These are phyloP conservation scores for Clarias platycephalus DNA, from an alignment of 2,797 vertebrate species.

Conservation along the genomic window DNA sequence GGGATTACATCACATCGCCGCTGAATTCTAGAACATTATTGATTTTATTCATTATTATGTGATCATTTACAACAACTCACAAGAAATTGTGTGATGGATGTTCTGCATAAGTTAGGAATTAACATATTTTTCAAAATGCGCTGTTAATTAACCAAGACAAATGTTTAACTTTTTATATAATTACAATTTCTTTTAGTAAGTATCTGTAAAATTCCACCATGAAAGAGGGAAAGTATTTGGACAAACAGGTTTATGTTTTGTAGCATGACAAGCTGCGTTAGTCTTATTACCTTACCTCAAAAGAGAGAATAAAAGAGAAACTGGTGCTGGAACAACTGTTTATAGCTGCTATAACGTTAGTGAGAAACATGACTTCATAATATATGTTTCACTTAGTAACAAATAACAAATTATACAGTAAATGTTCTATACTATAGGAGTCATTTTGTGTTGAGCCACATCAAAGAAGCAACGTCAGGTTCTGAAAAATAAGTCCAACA, in stretches of 20 bases:
- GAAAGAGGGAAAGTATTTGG: neutral
- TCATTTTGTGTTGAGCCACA: neutral
- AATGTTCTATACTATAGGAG: neutral
- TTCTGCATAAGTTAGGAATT: neutral
- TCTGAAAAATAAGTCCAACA: too few relatives aligned
- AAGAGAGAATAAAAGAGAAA: neutral
- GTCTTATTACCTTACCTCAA: neutral
- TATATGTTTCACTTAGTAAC: neutral
- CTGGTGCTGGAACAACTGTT: neutral
- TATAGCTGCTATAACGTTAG: neutral
- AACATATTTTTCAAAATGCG: neutral
- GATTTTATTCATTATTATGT: neutral
- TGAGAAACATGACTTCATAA: neutral
- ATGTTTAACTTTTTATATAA: neutral
- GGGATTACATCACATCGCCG: neutral
- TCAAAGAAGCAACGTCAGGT: too few relatives aligned
- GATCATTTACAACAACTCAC: neutral
- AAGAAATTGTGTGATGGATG: neutral
- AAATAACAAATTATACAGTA: neutral
- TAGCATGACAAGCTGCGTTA: neutral
- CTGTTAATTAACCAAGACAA: neutral
- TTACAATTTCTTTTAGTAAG: neutral
- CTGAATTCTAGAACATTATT: neutral
- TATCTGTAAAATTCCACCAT: neutral
- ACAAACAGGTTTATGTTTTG: neutral